Percentiles rank a stretch among this genome's conserved stretches.
Evolutionary conservation across 2,113 vertebrate genomes (phyloP).

Genomic region (Gambusia holbrooki): DNA sequence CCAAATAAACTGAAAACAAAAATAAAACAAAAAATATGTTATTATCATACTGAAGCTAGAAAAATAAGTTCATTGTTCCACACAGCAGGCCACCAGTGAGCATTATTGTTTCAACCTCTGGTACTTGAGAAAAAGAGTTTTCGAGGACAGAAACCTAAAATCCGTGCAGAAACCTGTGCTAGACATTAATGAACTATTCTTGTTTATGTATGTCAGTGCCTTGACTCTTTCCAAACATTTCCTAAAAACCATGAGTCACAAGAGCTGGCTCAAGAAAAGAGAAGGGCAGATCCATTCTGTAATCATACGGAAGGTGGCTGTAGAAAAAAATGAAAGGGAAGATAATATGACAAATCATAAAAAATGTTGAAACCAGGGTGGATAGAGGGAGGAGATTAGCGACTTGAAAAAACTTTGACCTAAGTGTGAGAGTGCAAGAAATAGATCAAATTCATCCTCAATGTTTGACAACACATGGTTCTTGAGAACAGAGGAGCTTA

Average conservation of each 20-base stretch:
- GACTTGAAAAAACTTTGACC: not conserved
- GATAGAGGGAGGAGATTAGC: not conserved
- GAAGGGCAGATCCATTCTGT: not conserved
- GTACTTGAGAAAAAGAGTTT: slow-evolving; percentile 59
- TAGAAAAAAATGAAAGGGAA: too few relatives aligned
- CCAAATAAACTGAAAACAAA: not conserved
- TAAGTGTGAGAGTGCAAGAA: too few relatives aligned
- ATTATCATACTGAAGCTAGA: not conserved
- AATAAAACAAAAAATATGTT: not conserved
- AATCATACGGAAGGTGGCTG: not conserved
- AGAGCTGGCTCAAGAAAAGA: not conserved
- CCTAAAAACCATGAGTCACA: not conserved
- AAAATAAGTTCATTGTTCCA: not conserved
- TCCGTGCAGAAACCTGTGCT: slow-evolving; percentile 42
- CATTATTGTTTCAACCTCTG: slow-evolving; percentile 55
- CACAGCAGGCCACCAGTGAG: slow-evolving; percentile 27
- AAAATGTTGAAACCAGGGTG: not conserved
- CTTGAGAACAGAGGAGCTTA: not conserved
- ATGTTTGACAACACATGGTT: not conserved
- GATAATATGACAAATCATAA: not conserved
- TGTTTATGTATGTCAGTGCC: slow-evolving; percentile 43
- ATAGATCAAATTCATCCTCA: not conserved
- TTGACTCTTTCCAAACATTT: slow-evolving; percentile 22
- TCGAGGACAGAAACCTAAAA: slow-evolving; percentile 58
- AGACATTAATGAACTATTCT: slow-evolving; percentile 62